Evolutionary conservation across 2,797 vertebrate genomes (phyloP).

Genomic region (Chloroceryle amazona): DNA sequence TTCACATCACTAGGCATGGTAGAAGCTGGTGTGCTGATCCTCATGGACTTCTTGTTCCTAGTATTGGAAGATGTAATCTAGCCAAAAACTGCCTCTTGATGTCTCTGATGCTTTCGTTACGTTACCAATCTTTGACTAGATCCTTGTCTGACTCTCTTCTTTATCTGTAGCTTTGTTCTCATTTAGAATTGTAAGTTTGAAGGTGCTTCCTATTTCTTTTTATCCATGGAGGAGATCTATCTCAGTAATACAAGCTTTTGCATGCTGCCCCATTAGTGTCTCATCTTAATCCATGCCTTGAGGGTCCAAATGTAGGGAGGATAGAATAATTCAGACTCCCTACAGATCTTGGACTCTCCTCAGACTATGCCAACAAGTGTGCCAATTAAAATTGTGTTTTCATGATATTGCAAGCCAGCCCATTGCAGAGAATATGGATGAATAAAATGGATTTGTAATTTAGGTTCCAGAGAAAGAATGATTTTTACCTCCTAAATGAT

Average conservation of each 20-base stretch:
- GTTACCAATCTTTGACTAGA: background rate
- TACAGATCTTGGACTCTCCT: constrained; percentile 23
- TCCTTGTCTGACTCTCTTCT: background rate
- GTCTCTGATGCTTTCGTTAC: background rate
- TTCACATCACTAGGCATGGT: background rate
- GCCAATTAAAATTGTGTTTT: constrained; percentile 17
- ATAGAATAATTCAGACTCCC: background rate
- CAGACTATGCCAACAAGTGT: constrained; percentile 9
- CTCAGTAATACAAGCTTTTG: constrained; percentile 62
- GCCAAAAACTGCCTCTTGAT: constrained; percentile 17
- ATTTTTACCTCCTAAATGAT: background rate
- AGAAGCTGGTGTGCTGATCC: background rate
- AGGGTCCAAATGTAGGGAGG: constrained; percentile 19
- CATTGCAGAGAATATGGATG: background rate
- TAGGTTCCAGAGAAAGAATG: background rate
- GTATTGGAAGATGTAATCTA: background rate
- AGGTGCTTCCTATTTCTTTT: constrained; percentile 22
- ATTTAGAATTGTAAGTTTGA: background rate
- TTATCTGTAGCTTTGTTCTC: constrained; percentile 25
- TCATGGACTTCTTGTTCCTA: background rate
- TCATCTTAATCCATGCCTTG: constrained; percentile 64
- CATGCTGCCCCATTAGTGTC: constrained; percentile 55
- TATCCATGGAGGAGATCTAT: constrained; percentile 41
- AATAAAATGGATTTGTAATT: background rate
- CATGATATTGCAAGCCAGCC: background rate